Evolutionary conservation across 2,888 invertebrate species (phyloP), one percentile per base, ranked within the genome.

Genomic region (Drosophila diplacantha): DNA sequence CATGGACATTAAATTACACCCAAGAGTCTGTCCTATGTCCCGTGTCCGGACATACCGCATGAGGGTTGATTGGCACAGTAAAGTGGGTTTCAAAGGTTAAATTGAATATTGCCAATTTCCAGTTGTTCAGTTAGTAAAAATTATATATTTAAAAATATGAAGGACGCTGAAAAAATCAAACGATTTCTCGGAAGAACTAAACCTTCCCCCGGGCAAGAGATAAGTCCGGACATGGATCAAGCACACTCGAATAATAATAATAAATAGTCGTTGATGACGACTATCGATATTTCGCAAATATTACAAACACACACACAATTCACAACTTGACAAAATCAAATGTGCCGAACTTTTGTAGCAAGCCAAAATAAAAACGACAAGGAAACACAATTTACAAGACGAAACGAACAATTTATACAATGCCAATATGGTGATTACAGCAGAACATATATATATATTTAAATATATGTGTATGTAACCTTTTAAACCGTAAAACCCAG

Each of bases 381-480:
- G 54, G 53, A 52, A 51, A 83, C 69, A 83, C 74, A 84, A 85
- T 84, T 84, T 84, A 75, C 79, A 83, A 72, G 59, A 67, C 39
- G 56, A 65, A 65, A 58, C 73, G 46, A 72, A 73, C 50, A 47
- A 74, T 79, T 75, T 78, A 75, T 71, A 78, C 60, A 81, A 71
- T 63, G 71, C 76, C 65, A 53, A 73, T 68, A 72, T 44, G 74
- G 54, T 43, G 54, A 67, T 53, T 63, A 54, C 51, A 44, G 69
- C 60, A 57, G 38, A 63, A 62, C 57, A 60, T 68, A 79, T 69
- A 72, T 64, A 78, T 60, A 65, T 72, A 75, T 67, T 69, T 62
- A 75, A 62, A 65, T 64, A 62, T 68, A 75, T 67, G 69, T 66
- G 62, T 66, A 69, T 75, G 68, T 68, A 81, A 68, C 65, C 75